These are phyloP conservation scores for Cryptophagus acutangulus DNA, from an alignment of 2,888 invertebrate species.

Conservation along the genomic window DNA sequence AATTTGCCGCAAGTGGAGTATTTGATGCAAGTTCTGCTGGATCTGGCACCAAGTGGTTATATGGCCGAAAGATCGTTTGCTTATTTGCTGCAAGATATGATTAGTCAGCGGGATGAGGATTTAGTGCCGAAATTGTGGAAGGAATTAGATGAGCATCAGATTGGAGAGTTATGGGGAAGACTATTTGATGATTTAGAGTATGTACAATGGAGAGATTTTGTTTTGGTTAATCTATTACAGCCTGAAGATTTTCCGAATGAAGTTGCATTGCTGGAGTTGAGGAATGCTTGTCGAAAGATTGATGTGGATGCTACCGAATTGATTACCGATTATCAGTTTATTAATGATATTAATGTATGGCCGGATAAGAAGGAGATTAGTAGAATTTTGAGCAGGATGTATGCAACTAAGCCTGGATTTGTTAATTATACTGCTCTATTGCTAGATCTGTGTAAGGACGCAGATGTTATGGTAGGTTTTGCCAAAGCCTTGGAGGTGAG, in stretches of 20 bases:
- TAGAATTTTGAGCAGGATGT: constrained; percentile 56
- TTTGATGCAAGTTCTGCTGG: constrained; percentile 39
- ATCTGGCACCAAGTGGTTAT: constrained; percentile 44
- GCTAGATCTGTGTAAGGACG: constrained; percentile 59
- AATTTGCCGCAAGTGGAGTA: constrained; percentile 37
- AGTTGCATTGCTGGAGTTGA: constrained; percentile 52
- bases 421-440: constrained; percentile 61
- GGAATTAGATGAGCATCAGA: constrained; percentile 33
- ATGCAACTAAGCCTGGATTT: constrained; percentile 46
- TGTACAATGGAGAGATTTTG: constrained; percentile 63
- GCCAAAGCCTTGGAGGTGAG: constrained; percentile 55
- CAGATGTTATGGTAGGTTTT: constrained; percentile 53
- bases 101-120: constrained; percentile 34
- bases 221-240: constrained; percentile 57
- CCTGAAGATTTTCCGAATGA: constrained; percentile 52
- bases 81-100: constrained; percentile 45
- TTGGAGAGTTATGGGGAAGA: constrained; percentile 39
- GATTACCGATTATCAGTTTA: constrained; percentile 42
- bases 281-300: constrained; percentile 49
- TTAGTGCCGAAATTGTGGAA: constrained; percentile 44
- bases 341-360: constrained; percentile 27
- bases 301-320: constrained; percentile 47
- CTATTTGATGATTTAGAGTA: constrained; percentile 55
- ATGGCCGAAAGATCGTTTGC: constrained; percentile 44
- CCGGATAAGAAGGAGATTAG: constrained; percentile 42